Percentiles rank a stretch among this genome's conserved stretches.
Conservation (phyloP, 2,888 invertebrate genomes). For the Antitype chi region DNA sequence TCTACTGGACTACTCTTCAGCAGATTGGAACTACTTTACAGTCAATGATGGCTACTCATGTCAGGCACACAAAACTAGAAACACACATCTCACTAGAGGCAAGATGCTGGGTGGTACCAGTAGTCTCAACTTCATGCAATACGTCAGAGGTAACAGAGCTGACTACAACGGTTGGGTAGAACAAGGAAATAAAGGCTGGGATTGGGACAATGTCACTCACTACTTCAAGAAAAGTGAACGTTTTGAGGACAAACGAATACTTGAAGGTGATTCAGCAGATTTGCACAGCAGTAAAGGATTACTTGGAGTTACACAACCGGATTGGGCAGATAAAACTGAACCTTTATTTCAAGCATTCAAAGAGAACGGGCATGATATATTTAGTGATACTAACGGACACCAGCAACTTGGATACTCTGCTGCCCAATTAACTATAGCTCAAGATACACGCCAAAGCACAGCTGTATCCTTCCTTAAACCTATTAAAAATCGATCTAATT, state of each 20-base stretch:
- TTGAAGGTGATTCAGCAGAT: conserved; percentile 71
- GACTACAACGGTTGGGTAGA: conserved; percentile 92
- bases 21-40: conserved; percentile 64
- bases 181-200: conserved; percentile 88
- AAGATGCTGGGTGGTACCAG: conserved; percentile 92
- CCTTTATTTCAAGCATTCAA: background rate
- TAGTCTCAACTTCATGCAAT: conserved; percentile 91
- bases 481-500: conserved; percentile 67
- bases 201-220: conserved; percentile 64
- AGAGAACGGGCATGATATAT: conserved; percentile 24
- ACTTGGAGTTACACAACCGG: background rate
- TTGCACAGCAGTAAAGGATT: conserved; percentile 58
- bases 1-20: background rate
- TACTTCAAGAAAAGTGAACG: conserved; percentile 62
- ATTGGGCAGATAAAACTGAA: background rate
- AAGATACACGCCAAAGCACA: conserved; percentile 36
- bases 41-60: conserved; percentile 67
- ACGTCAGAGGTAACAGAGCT: conserved; percentile 91
- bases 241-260: conserved; percentile 52
- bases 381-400: conserved; percentile 69
- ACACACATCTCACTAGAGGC: conserved; percentile 88
- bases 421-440: background rate
- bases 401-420: conserved; percentile 68
- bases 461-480: conserved; percentile 67
- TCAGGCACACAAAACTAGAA: conserved; percentile 66